Evolutionary conservation across 2,113 vertebrate species (phyloP), one percentile per base, ranked within the genome.

Genomic region (Calidris pugnax): DNA sequence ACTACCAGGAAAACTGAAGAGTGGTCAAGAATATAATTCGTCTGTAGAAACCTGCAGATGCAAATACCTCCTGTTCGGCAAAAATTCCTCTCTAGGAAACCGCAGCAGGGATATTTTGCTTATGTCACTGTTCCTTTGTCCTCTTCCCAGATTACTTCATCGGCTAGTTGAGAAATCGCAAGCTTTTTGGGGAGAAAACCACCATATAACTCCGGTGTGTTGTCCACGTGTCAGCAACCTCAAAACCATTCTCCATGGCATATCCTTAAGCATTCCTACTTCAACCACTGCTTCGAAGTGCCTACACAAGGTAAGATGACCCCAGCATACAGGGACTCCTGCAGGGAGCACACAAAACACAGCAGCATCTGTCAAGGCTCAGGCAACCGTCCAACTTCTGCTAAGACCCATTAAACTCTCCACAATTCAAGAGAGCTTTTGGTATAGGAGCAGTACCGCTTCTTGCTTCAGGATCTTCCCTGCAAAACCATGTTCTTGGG

Each of bases 11-110:
- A 66, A 95, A 80, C 68, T 74, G 51, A 90, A 91, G 86, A 93
- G 62, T 79, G 73, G 90, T 93, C 86, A 93, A 92, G 88, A 94
- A 92, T 60, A 71, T 39, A 56, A 93, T 74, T 60, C 76, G 69
- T 75, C 33, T 23, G 23, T 18, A 91, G 69, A 89, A 96, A 87
- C 60, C 10, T 57, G 78, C 69, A 87, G 56, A 53, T n/a, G 16
- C 53, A 75, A 90, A 80, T 7, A 66, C 56, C 59, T 90, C n/a
- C 57, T 86, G 19, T 35, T 88, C 51, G 78, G 63, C 72, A 71
- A 56, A 43, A 47, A 43, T 39, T 90, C 56, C 30, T 68, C 56
- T 78, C 43, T 57, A 72, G 73, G 43, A 94, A 89, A 85, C 45
- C 26, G 78, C 64, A 62, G 30, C 47, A 66, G 53, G 60, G 51